Percentiles rank a stretch among this genome's conserved stretches.
Evolutionary conservation across 2,113 vertebrate genomes (phyloP).

Genomic region (Zosterops pallidus): DNA sequence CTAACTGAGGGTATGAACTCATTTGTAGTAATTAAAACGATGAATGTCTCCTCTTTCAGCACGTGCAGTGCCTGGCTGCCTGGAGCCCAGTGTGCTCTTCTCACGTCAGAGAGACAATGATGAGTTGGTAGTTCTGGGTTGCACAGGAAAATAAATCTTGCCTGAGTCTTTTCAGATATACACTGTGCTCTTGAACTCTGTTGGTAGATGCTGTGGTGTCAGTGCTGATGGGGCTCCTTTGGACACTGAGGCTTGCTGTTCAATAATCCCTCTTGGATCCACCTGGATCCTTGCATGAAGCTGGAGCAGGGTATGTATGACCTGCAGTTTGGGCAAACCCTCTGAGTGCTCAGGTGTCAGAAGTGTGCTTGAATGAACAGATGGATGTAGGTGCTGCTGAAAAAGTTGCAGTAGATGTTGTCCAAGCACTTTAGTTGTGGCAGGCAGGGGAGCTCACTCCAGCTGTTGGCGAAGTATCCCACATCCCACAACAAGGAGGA

Average conservation of each 20-base stretch:
- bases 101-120: background rate
- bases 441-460: background rate
- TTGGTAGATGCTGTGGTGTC: background rate
- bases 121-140: background rate
- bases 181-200: background rate
- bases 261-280: background rate
- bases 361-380: background rate
- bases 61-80: background rate
- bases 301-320: background rate
- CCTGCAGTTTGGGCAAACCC: background rate
- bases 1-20: background rate
- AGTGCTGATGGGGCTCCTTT: background rate
- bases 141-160: background rate
- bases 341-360: background rate
- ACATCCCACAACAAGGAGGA: background rate
- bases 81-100: background rate
- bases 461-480: background rate
- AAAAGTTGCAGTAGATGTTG: background rate
- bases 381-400: background rate
- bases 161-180: background rate
- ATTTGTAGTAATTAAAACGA: conserved; percentile 7
- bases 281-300: background rate
- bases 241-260: background rate
- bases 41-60: background rate
- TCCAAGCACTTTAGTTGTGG: background rate